A percentile compares a stretch with the other conserved stretches of the same genome.
phyloP scores from a whole-genome alignment of 2,888 invertebrate species.

The Patella depressa region DNA sequence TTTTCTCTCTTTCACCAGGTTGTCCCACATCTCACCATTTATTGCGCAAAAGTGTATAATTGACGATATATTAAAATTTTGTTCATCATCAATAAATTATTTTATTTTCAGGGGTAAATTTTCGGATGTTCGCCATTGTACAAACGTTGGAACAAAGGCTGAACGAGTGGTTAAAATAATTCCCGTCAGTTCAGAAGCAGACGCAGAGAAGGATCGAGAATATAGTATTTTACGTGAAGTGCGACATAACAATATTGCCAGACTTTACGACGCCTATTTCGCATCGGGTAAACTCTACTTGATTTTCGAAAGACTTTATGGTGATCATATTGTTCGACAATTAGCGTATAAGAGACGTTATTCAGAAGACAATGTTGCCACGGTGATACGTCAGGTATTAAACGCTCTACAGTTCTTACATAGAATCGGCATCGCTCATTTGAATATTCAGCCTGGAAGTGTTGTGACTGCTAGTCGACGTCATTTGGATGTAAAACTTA shows the following conservation, averaged over 20 bases:
- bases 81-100: background rate
- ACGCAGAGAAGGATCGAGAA: slow-evolving; percentile 80
- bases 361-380: slow-evolving; percentile 91
- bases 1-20: no score
- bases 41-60: no score
- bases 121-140: slow-evolving; percentile 21
- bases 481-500: slow-evolving; percentile 80
- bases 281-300: slow-evolving; percentile 67
- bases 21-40: no score
- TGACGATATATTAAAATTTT: no score
- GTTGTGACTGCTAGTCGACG: slow-evolving; percentile 86
- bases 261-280: slow-evolving; percentile 72
- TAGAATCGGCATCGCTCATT: slow-evolving; percentile 81
- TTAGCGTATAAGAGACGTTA: slow-evolving; percentile 90
- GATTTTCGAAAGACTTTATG: slow-evolving; percentile 78
- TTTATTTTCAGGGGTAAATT: slow-evolving; percentile 17
- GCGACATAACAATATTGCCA: slow-evolving; percentile 89
- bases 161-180: slow-evolving; percentile 88
- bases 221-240: slow-evolving; percentile 83
- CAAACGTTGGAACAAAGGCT: slow-evolving; percentile 40
- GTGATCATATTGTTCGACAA: slow-evolving; percentile 91
- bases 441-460: slow-evolving; percentile 89
- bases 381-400: slow-evolving; percentile 80
- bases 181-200: slow-evolving; percentile 47
- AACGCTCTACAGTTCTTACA: slow-evolving; percentile 85